A percentile compares a stretch with the other conserved stretches of the same genome.
Evolutionary conservation across 2,888 invertebrate species (phyloP).

Genomic region (Cepaea hortensis): DNA sequence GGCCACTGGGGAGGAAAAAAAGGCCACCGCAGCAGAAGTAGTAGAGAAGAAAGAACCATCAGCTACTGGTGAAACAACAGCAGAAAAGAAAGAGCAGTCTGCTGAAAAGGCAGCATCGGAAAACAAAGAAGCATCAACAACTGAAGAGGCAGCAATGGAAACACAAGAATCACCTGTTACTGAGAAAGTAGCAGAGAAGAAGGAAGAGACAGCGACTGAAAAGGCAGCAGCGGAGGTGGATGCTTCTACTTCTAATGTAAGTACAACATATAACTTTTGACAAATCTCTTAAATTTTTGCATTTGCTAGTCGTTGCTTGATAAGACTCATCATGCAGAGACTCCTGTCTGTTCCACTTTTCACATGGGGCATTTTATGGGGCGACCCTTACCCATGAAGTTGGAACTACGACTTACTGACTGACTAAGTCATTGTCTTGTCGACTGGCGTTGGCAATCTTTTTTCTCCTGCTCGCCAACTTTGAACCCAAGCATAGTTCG

Average conservation of each 20-base stretch:
- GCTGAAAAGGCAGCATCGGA: conserved; percentile 13
- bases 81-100: neutral
- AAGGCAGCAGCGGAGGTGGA: neutral
- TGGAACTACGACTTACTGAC: too few relatives aligned
- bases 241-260: neutral
- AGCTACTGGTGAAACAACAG: conserved; percentile 2
- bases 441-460: too few relatives aligned
- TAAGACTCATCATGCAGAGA: too few relatives aligned
- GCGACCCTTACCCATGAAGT: too few relatives aligned
- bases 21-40: neutral
- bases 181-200: neutral
- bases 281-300: too few relatives aligned
- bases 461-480: too few relatives aligned
- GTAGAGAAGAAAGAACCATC: neutral
- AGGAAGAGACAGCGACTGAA: neutral
- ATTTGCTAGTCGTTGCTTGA: too few relatives aligned
- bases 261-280: too few relatives aligned
- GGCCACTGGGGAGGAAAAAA: neutral
- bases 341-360: too few relatives aligned
- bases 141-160: neutral
- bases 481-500: too few relatives aligned
- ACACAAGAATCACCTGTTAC: neutral
- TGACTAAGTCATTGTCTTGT: too few relatives aligned
- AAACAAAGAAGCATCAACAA: neutral
- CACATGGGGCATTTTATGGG: too few relatives aligned